These are phyloP conservation scores for Merops nubicus DNA, from an alignment of 2,113 vertebrate genomes.

Conservation along the genomic window DNA sequence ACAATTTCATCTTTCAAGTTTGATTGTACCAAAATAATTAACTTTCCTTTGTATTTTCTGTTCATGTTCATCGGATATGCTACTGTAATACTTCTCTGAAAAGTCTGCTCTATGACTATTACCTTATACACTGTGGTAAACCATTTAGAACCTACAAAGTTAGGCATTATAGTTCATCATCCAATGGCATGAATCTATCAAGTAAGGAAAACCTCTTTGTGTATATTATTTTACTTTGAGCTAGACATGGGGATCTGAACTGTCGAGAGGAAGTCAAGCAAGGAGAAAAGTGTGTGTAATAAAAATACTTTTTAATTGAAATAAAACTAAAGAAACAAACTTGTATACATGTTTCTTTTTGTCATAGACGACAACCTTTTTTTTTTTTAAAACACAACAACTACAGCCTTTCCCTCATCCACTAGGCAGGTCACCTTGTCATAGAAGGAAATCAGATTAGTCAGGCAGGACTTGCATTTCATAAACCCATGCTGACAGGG, in stretches of 20 bases:
- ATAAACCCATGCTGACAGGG: no score
- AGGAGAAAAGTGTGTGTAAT: neutral
- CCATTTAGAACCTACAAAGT: conserved; percentile 39
- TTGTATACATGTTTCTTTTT: neutral
- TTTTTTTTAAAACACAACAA: no score
- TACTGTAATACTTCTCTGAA: conserved; percentile 11
- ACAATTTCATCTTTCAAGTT: neutral
- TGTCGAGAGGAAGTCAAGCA: neutral
- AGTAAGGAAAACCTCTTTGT: conserved; percentile 1
- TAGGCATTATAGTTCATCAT: conserved; percentile 13
- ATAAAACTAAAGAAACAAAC: conserved; percentile 13
- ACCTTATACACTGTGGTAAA: neutral
- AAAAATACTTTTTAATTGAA: neutral
- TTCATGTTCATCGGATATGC: conserved; percentile 18
- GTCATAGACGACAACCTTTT: no score
- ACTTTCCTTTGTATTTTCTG: no score
- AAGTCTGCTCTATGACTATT: conserved; percentile 3
- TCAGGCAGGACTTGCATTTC: no score
- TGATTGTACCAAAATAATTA: neutral
- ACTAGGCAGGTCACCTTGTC: no score
- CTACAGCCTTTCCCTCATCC: no score
- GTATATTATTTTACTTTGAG: conserved; percentile 34
- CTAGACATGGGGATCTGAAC: neutral
- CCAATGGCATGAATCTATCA: conserved; percentile 23
- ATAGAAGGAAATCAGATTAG: no score